A percentile compares a stretch with the other conserved stretches of the same genome.
phyloP scores from a whole-genome alignment of 2,888 invertebrate genomes.

The Nemurella pictetii region DNA sequence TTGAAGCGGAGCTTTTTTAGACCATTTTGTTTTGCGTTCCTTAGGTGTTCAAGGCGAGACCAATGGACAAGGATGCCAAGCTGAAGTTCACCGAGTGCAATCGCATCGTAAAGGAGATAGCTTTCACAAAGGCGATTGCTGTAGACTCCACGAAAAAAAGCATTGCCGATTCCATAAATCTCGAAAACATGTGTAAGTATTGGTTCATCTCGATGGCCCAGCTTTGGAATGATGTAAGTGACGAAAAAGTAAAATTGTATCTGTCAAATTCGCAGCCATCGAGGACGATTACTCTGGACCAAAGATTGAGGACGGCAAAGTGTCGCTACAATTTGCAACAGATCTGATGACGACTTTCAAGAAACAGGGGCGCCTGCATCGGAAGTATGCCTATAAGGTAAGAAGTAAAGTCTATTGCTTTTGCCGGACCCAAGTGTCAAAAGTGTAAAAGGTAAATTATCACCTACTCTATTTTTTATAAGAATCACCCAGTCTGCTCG shows the following conservation, averaged over 20 bases:
- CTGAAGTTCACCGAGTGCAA: conserved; percentile 90
- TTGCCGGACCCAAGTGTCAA: no score
- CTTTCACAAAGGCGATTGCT: conserved; percentile 96
- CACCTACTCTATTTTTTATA: no score
- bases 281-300: conserved; percentile 96
- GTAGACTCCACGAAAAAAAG: conserved; percentile 86
- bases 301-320: conserved; percentile 80
- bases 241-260: not conserved
- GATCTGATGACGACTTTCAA: conserved; percentile 89
- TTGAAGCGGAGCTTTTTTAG: not conserved
- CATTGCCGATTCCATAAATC: conserved; percentile 84
- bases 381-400: conserved; percentile 96
- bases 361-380: conserved; percentile 89
- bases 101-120: conserved; percentile 92
- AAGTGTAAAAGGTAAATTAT: no score
- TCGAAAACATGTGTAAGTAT: conserved; percentile 85
- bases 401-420: conserved; percentile 34
- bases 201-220: conserved; percentile 66
- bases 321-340: conserved; percentile 86
- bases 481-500: no score
- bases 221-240: not conserved
- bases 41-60: conserved; percentile 87
- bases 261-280: conserved; percentile 66
- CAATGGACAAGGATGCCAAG: conserved; percentile 93
- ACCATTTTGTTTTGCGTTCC: conserved; percentile 40